Conservation (phyloP, 2,797 vertebrate genomes). For the Phataginus tetradactyla region DNA sequence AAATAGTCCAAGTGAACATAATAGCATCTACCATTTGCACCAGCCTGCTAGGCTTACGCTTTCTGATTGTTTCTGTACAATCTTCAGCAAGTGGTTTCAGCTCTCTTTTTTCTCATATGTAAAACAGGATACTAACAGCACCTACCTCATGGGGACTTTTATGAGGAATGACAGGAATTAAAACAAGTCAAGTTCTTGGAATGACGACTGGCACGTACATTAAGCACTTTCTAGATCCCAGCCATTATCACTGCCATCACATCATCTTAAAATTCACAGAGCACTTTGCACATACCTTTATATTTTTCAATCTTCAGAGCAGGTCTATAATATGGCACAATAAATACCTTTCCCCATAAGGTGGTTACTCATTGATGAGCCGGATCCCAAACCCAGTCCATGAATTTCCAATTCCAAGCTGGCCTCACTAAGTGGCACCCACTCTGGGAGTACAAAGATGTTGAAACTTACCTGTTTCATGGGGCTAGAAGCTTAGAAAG, state of each 20-base stretch:
- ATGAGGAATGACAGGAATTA: neutral
- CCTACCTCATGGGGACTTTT: neutral
- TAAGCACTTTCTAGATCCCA: neutral
- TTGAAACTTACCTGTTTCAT: neutral
- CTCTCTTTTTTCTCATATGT: neutral
- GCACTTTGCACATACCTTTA: neutral
- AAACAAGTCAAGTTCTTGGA: neutral
- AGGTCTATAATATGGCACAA: neutral
- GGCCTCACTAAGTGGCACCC: fast-evolving
- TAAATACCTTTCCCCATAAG: neutral
- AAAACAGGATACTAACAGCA: neutral
- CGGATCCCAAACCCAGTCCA: neutral
- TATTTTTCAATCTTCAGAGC: neutral
- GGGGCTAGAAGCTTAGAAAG: neutral
- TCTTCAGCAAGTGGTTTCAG: neutral
- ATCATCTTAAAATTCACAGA: neutral
- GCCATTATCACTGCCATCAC: too few relatives aligned
- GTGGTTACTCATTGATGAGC: neutral
- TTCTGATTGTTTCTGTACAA: neutral
- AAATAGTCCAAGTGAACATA: neutral
- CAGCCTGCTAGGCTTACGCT: neutral
- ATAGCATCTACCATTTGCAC: fast-evolving
- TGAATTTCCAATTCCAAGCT: neutral
- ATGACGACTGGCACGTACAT: neutral
- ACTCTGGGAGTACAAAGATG: neutral